Evolutionary conservation across 2,113 vertebrate species (phyloP).

Genomic region (Accipiter virgatus): DNA sequence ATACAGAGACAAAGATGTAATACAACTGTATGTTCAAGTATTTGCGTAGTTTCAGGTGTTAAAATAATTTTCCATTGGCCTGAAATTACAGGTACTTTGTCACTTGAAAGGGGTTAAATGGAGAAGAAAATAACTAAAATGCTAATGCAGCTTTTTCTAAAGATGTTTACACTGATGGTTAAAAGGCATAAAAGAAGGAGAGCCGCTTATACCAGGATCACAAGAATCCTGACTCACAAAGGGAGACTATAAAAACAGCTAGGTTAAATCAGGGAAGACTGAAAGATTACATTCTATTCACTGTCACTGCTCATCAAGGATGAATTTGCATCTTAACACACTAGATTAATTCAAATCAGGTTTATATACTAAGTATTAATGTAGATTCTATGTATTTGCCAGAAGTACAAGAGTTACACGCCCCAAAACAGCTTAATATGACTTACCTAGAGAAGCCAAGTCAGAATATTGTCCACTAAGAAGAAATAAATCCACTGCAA

Average conservation of each 20-base stretch:
- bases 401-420: not conserved
- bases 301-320: not conserved
- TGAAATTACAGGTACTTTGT: not conserved
- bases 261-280: not conserved
- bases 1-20: not conserved
- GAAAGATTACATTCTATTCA: not conserved
- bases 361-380: not conserved
- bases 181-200: not conserved
- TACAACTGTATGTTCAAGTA: not conserved
- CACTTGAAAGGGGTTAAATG: not conserved
- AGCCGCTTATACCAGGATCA: not conserved
- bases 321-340: not conserved
- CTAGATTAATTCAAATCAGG: not conserved
- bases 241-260: not conserved
- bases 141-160: not conserved
- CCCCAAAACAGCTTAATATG: not conserved
- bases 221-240: not conserved
- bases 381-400: not conserved
- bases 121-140: not conserved
- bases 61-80: not conserved
- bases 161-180: not conserved
- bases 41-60: not conserved
- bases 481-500: constrained; percentile 95
- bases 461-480: constrained; percentile 94
- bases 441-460: constrained; percentile 89